Conservation (phyloP, 2,113 vertebrate genomes). For the Phyllostomus discolor region DNA sequence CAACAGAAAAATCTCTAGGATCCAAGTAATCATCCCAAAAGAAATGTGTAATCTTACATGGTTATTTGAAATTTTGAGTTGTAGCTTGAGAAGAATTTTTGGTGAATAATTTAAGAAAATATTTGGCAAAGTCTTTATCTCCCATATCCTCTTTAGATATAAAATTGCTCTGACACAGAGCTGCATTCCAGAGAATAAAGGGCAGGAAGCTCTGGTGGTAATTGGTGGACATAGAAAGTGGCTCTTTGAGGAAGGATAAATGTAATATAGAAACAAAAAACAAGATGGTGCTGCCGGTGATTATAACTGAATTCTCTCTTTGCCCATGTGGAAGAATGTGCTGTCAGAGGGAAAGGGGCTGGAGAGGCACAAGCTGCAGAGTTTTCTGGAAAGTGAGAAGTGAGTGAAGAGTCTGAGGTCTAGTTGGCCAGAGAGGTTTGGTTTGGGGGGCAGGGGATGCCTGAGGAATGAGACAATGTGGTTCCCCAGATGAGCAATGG, state of each 20-base stretch:
- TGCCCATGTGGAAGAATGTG: not conserved
- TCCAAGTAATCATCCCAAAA: not conserved
- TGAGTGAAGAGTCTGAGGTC: not conserved
- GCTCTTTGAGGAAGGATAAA: not conserved
- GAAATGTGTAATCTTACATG: not conserved
- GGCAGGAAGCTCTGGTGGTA: not conserved
- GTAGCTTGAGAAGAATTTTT: conserved; percentile 14
- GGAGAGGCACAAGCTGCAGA: not conserved
- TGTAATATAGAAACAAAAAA: not conserved
- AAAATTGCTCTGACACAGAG: not conserved
- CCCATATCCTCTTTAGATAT: not conserved
- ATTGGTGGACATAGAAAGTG: not conserved
- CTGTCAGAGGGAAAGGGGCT: not conserved
- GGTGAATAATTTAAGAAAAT: conserved; percentile 40
- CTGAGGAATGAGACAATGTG: not conserved
- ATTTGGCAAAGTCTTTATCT: not conserved
- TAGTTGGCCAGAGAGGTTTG: not conserved
- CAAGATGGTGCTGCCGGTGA: not conserved
- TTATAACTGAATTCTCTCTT: not conserved
- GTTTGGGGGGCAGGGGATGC: too few species aligned
- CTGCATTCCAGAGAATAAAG: not conserved
- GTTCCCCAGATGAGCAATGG: not conserved
- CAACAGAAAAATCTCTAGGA: not conserved
- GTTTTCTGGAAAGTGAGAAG: not conserved
- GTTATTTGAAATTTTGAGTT: not conserved